Conservation (phyloP, 2,888 invertebrate genomes). For the Agapetus fuscipes region DNA sequence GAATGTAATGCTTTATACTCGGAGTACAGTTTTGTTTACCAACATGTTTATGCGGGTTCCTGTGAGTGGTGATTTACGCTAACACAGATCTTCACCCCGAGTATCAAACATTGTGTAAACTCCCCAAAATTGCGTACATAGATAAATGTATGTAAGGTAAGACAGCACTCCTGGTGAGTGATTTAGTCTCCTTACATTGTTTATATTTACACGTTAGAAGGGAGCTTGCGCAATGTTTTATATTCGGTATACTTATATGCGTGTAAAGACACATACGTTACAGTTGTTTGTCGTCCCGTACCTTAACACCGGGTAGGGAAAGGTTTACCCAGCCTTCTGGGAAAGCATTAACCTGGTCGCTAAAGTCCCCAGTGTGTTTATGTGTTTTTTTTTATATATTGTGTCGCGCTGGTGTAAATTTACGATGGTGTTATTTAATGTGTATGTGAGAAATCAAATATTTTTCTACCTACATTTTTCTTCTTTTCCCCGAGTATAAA, state of each 20-base stretch:
- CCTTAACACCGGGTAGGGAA: too few relatives aligned
- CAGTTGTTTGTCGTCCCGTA: slow-evolving; percentile 1
- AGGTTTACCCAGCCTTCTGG: slow-evolving; percentile 1
- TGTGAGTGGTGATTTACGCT: slow-evolving; percentile 10
- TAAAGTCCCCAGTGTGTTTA: slow-evolving; percentile 2
- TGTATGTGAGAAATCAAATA: too few relatives aligned
- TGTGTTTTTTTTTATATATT: slow-evolving; percentile 4
- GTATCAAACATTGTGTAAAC: too few relatives aligned
- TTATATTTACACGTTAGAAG: too few relatives aligned
- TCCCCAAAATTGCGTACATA: too few relatives aligned
- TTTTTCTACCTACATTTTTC: too few relatives aligned
- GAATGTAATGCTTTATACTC: too few relatives aligned
- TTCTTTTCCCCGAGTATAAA: too few relatives aligned
- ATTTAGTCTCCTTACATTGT: too few relatives aligned
- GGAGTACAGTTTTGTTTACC: too few relatives aligned
- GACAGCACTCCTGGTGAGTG: too few relatives aligned
- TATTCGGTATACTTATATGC: slow-evolving; percentile 1
- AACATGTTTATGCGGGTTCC: not conserved
- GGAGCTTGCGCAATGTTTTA: not conserved
- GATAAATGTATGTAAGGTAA: too few relatives aligned
- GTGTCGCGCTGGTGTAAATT: slow-evolving; percentile 4
- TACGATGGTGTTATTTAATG: slow-evolving; percentile 4
- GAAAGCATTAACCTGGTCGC: slow-evolving; percentile 3
- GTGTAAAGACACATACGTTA: slow-evolving; percentile 3
- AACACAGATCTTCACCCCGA: slow-evolving; percentile 5